Evolutionary conservation across 2,888 invertebrate genomes (phyloP), one percentile per base, ranked within the genome.

Genomic region (Parnassius orleans): DNA sequence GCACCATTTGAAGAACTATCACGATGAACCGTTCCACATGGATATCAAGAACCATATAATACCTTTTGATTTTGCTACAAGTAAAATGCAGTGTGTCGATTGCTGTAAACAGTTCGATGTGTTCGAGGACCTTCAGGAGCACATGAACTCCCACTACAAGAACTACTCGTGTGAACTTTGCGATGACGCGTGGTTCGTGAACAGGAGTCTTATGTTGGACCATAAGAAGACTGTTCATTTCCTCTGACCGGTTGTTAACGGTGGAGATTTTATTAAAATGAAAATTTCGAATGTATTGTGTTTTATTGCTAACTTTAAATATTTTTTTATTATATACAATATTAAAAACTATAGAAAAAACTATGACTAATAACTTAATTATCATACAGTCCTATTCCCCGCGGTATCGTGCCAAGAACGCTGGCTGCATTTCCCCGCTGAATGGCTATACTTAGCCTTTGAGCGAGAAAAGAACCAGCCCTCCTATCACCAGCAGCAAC

Each of bases 31-130:
- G 33, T 79, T 86, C 60, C 80, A 84, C 67, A 75, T 76, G 44
- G 80, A 84, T 57, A 77, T 88, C 3, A 86, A 85, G 57, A 86
- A 81, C 63, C 84, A 86, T 55, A 80, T 88, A 10, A 74, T 87
- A 46, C 74, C 76, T 0, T 77, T 77, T 59, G 73, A 72, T 52
- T 77, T 79, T 48, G 14, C 12, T 12, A 12, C 48, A 9, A 48
- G 48, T 14, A 61, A 63, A 0, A 59, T 81, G 0, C 70, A 70
- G 42, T 84, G 84, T 59, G 77, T 72, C 15, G 64, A 80, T 0
- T 85, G 86, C 59, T 52, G 58, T 0, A 70, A 69, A 24, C 66
- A 65, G 9, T 79, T 72, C 59, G 66, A 65, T 5, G 70, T 66
- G 5, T 79, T 79, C 57, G 78, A 74, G 59, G 65, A 67, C 33